These are phyloP conservation scores for Stegana nigrithorax DNA, from an alignment of 2,888 invertebrate genomes.

Conservation along the genomic window DNA sequence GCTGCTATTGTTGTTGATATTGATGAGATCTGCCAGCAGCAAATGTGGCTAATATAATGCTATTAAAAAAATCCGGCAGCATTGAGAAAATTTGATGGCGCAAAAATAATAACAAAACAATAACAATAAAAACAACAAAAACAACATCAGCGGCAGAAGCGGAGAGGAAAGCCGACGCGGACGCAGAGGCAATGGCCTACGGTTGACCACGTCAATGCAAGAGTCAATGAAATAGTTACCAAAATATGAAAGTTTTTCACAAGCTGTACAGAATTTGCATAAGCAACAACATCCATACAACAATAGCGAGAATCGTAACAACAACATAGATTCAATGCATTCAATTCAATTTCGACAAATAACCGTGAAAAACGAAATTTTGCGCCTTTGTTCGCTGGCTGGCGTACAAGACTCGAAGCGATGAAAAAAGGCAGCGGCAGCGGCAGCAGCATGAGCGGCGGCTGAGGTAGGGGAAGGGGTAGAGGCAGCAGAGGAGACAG, in stretches of 20 bases:
- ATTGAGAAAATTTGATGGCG: conserved; percentile 43
- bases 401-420: too few species aligned
- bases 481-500: too few species aligned
- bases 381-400: too few species aligned
- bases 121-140: neutral
- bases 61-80: conserved; percentile 54
- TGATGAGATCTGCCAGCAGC: conserved; percentile 36
- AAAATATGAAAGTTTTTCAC: neutral
- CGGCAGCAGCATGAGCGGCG: too few species aligned
- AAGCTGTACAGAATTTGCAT: conserved; percentile 46
- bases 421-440: too few species aligned
- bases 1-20: too few species aligned
- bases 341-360: conserved; percentile 14
- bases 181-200: too few species aligned
- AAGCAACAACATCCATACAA: conserved; percentile 56
- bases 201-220: too few species aligned
- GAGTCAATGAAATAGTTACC: too few species aligned
- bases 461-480: too few species aligned
- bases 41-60: conserved; percentile 53
- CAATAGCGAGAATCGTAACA: conserved; percentile 12
- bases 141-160: neutral
- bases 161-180: too few species aligned
- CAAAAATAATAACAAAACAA: conserved; percentile 24
- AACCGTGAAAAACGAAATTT: neutral
- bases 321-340: conserved; percentile 1